A percentile compares a stretch with the other conserved stretches of the same genome.
phyloP scores from a whole-genome alignment of 1,140 invertebrate species.

The Aphelinus atriplicis region DNA sequence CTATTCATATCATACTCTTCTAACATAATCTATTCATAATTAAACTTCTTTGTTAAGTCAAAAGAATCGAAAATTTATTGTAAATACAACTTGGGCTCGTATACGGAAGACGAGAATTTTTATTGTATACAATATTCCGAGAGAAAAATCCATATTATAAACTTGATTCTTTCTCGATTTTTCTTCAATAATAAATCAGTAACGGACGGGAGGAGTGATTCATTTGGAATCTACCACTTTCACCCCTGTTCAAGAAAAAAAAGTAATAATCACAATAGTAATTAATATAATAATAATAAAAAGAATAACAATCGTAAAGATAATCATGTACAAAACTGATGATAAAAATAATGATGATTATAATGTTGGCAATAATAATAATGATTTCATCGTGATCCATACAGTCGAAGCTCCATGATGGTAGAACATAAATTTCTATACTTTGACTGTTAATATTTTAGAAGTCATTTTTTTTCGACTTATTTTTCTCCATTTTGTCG shows the following conservation, averaged over 20 bases:
- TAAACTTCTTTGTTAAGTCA: no score
- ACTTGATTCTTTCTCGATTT: neutral
- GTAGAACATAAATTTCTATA: neutral
- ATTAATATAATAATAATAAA: no score
- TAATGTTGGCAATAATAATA: constrained; percentile 21
- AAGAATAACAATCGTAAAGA: neutral
- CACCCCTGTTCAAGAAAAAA: neutral
- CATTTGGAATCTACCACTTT: constrained; percentile 16
- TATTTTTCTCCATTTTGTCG: neutral
- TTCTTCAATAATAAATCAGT: constrained; percentile 1
- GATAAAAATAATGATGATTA: constrained; percentile 18
- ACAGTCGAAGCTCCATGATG: constrained; percentile 3
- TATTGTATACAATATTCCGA: constrained; percentile 25
- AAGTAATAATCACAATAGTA: no score
- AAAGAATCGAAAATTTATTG: no score
- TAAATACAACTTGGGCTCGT: constrained; percentile 3
- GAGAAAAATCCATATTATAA: no score
- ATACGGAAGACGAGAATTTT: constrained; percentile 38
- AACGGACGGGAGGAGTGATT: constrained; percentile 37
- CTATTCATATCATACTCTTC: no score
- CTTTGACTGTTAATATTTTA: no score
- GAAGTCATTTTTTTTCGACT: neutral
- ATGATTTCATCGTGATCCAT: constrained; percentile 16
- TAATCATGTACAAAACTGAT: neutral
- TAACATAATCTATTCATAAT: no score